Percentiles rank a stretch among this genome's conserved stretches.
Evolutionary conservation across 1,140 invertebrate genomes (phyloP).

Genomic region (Drosophila ogumai): DNA sequence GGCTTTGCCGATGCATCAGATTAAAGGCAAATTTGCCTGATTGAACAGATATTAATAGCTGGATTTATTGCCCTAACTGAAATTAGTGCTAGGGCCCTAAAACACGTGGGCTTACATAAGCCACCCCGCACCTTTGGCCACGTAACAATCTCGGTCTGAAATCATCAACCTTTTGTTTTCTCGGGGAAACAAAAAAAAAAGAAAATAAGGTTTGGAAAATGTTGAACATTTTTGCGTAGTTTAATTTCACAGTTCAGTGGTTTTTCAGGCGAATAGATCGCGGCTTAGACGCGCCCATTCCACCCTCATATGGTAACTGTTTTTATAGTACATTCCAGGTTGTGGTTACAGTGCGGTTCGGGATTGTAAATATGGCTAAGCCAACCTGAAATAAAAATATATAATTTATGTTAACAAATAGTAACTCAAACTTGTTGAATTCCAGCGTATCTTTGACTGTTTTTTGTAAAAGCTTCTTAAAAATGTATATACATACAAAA

Average conservation of each 20-base stretch:
- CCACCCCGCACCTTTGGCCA: background rate
- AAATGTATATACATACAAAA: too few relatives aligned
- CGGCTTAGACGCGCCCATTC: slow-evolving; percentile 73
- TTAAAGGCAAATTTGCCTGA: slow-evolving; percentile 36
- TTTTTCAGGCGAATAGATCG: slow-evolving; percentile 58
- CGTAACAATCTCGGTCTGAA: slow-evolving; percentile 26
- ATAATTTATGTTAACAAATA: background rate
- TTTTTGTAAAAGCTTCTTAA: background rate
- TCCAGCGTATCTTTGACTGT: too few relatives aligned
- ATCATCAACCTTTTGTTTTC: slow-evolving; percentile 45
- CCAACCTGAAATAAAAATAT: background rate
- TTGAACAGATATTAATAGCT: slow-evolving; percentile 37
- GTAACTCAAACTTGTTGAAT: background rate
- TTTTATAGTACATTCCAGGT: slow-evolving; percentile 7
- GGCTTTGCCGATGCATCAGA: slow-evolving; percentile 38
- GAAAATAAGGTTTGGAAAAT: slow-evolving; percentile 20
- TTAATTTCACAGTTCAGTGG: slow-evolving; percentile 81
- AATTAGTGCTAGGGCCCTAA: slow-evolving; percentile 34
- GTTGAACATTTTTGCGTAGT: slow-evolving; percentile 53
- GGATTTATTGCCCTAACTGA: slow-evolving; percentile 26
- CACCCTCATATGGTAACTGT: slow-evolving; percentile 41
- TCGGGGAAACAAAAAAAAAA: background rate
- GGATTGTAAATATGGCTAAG: background rate
- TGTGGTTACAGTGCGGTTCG: slow-evolving; percentile 12
- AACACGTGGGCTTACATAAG: slow-evolving; percentile 37